Evolutionary conservation across 2,113 vertebrate genomes (phyloP).

Genomic region (Nycticebus coucang): DNA sequence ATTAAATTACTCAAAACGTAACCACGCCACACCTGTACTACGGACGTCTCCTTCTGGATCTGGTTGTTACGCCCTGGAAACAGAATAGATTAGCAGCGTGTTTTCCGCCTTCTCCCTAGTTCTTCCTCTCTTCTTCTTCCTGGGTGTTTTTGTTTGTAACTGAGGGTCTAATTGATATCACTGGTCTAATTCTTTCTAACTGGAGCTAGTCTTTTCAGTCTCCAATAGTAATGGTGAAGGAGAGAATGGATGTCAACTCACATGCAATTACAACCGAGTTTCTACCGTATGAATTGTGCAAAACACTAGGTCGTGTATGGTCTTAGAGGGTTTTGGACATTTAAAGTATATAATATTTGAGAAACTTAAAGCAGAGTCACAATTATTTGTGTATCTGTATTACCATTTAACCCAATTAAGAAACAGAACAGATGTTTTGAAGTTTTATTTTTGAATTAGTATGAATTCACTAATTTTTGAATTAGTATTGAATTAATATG

Average conservation of each 20-base stretch:
- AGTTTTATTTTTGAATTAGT: conserved; percentile 13
- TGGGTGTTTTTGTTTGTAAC: background rate
- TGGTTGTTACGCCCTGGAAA: background rate
- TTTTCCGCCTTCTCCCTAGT: background rate
- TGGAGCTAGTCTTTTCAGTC: background rate
- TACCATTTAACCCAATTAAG: background rate
- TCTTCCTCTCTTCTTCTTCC: background rate
- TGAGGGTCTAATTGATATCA: no score
- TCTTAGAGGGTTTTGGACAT: background rate
- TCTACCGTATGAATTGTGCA: background rate
- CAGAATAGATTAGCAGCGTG: background rate
- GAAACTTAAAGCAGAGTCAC: background rate
- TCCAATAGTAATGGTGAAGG: background rate
- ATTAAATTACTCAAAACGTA: background rate
- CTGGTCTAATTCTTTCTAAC: background rate
- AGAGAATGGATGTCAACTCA: background rate
- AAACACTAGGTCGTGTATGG: background rate
- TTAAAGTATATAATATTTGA: background rate
- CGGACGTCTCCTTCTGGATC: no score
- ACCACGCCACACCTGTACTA: background rate
- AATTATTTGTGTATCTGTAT: background rate
- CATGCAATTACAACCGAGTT: background rate
- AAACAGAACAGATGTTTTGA: conserved; percentile 64
- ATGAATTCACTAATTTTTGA: no score
- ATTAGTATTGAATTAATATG: background rate